Evolutionary conservation across 2,797 vertebrate species (phyloP), one percentile per base, ranked within the genome.

Genomic region (Acomys russatus): DNA sequence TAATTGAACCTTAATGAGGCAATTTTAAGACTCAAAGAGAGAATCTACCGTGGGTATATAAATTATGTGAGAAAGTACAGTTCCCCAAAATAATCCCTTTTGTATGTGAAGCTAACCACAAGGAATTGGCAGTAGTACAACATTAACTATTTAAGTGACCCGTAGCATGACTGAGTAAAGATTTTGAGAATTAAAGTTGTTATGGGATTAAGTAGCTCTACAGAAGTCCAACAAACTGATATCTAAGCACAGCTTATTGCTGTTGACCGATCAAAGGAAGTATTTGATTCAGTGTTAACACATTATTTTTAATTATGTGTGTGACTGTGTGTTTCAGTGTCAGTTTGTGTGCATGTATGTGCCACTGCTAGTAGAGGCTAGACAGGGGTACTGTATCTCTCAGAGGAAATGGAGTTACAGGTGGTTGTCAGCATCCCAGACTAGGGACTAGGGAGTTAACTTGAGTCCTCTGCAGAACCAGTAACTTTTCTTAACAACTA

Each of bases 111-210:
- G 59, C n/a, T 63, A 90, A 95, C 63, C 74, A 79, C 80, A 94
- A 95, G 71, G 76, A 71, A 94, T n/a, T 91, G 3, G 25, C 8
- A 85, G 4, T 83, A 89, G 71, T 79, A 71, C 10, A 84, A 25
- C 54, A 78, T 70, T 90, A 96, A 59, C 56, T 88, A 79, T 5
- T 59, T 94, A 82, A 74, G 15, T 11, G 56, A 82, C 76, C 94
- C 92, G 85, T 77, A 83, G 59, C n/a, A 88, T 70, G 38, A 71
- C 9, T 79, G 56, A 86, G 80, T 90, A 95, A 63, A 8, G 61
- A 88, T 92, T 79, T 96, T 68, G 66, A 95, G 35, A 96, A 95
- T 91, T 96, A 71, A 97, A 95, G 73, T 94, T 51, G 73, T 68
- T 87, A 10, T 79, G 30, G 87, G 73, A 12, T 74, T 88, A 7